These are phyloP conservation scores for Phania funesta DNA, from an alignment of 2,888 invertebrate species.

Conservation along the genomic window DNA sequence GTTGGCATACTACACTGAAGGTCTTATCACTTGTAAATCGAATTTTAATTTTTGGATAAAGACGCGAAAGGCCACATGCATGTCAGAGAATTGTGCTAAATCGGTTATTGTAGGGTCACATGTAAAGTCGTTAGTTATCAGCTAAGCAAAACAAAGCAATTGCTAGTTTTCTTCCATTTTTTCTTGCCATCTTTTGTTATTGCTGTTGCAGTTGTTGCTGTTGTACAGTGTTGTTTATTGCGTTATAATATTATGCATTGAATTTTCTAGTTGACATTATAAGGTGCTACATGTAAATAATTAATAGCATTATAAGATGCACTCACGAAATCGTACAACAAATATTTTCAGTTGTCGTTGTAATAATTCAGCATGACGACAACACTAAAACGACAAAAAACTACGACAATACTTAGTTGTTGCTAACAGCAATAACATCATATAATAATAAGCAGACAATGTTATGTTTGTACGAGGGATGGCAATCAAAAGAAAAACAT, in stretches of 20 bases:
- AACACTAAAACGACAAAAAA: conserved; percentile 38
- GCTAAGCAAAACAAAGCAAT: background rate
- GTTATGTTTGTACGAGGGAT: conserved; percentile 18
- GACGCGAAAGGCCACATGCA: too few species aligned
- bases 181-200: conserved; percentile 10
- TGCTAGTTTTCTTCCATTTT: background rate
- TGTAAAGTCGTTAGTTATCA: conserved; percentile 36
- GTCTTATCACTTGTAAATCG: too few species aligned
- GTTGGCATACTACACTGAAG: too few species aligned
- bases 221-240: conserved; percentile 51
- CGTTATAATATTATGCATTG: conserved; percentile 66
- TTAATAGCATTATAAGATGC: conserved; percentile 81
- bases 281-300: conserved; percentile 80
- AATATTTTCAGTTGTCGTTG: conserved; percentile 70
- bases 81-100: too few species aligned
- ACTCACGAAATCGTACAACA: conserved; percentile 79
- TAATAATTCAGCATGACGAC: conserved; percentile 64
- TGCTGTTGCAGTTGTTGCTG: conserved; percentile 7
- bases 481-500: too few species aligned
- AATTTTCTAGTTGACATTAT: conserved; percentile 74
- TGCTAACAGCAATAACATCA: conserved; percentile 21
- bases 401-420: conserved; percentile 18
- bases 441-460: conserved; percentile 26
- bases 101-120: conserved; percentile 3
- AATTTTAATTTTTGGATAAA: too few species aligned